Conservation (phyloP, 2,888 invertebrate genomes). For the Polietes domitor region DNA sequence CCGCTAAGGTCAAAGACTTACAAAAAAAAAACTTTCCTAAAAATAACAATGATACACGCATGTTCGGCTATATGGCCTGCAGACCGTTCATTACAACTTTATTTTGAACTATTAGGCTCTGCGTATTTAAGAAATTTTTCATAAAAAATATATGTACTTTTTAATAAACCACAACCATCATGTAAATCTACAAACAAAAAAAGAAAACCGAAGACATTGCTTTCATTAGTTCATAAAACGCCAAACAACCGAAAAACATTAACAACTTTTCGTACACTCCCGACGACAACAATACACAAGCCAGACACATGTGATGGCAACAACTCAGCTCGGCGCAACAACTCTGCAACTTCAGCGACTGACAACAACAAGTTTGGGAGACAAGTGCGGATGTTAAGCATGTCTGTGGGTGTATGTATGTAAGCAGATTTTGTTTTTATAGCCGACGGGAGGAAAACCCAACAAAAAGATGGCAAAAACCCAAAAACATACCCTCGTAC, state of each 20-base stretch:
- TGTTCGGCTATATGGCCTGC: too few species aligned
- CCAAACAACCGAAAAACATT: slow-evolving; percentile 9
- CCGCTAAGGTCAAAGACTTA: too few species aligned
- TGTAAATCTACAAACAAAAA: too few species aligned
- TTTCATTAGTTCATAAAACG: slow-evolving; percentile 31
- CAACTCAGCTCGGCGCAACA: too few species aligned
- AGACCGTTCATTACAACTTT: too few species aligned
- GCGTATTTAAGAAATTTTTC: too few species aligned
- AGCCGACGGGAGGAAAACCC: slow-evolving; percentile 5
- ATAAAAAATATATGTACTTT: too few species aligned
- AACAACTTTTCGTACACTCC: slow-evolving; percentile 23
- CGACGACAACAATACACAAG: background rate
- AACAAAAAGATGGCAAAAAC: background rate
- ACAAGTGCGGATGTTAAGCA: slow-evolving; percentile 27
- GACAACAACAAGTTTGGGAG: slow-evolving; percentile 2
- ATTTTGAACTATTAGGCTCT: too few species aligned
- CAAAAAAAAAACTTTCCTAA: too few species aligned
- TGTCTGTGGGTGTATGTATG: background rate
- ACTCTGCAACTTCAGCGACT: slow-evolving; percentile 10
- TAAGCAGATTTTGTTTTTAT: slow-evolving; percentile 14
- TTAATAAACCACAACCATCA: too few species aligned
- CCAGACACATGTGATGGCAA: slow-evolving; percentile 21
- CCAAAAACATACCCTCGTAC: background rate
- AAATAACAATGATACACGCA: too few species aligned
- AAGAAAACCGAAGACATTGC: too few species aligned